These are phyloP conservation scores for Shargacucullia verbasci DNA, from an alignment of 2,888 invertebrate species.

Conservation along the genomic window DNA sequence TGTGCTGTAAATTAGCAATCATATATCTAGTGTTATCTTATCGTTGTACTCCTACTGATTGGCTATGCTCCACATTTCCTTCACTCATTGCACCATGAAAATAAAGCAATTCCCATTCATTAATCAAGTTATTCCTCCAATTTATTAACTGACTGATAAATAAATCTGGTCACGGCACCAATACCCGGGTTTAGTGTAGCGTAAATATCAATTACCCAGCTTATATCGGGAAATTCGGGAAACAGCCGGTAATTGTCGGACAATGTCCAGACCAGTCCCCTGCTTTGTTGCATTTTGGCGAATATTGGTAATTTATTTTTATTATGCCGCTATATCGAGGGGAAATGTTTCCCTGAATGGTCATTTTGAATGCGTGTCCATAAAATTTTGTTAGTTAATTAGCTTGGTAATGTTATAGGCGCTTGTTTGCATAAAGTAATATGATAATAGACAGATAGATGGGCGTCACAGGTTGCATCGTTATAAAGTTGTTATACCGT, in stretches of 20 bases:
- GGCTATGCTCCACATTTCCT: conserved; percentile 1
- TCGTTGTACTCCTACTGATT: conserved; percentile 11
- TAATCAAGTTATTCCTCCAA: conserved; percentile 46
- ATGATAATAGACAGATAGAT: conserved; percentile 18
- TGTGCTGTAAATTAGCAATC: too few relatives aligned
- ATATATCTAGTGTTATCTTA: neutral
- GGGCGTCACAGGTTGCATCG: neutral
- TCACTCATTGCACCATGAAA: conserved; percentile 26
- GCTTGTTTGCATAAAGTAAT: conserved; percentile 39
- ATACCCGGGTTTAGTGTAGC: conserved; percentile 75
- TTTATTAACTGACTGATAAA: conserved; percentile 72
- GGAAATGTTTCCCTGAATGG: conserved; percentile 68
- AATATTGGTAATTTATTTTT: conserved; percentile 85
- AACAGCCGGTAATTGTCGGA: conserved; percentile 74
- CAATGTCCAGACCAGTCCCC: conserved; percentile 52
- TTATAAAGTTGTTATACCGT: neutral
- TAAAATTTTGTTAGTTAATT: conserved; percentile 73
- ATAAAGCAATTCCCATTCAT: conserved; percentile 33
- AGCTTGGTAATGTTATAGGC: conserved; percentile 53
- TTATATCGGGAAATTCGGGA: conserved; percentile 77
- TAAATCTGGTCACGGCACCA: conserved; percentile 66
- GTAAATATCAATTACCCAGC: conserved; percentile 85
- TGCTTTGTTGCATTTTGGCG: conserved; percentile 71
- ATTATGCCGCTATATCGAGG: conserved; percentile 72
- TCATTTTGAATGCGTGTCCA: conserved; percentile 63